A percentile compares a stretch with the other conserved stretches of the same genome.
phyloP scores from a whole-genome alignment of 2,797 vertebrate genomes.

The Parambassis ranga region DNA sequence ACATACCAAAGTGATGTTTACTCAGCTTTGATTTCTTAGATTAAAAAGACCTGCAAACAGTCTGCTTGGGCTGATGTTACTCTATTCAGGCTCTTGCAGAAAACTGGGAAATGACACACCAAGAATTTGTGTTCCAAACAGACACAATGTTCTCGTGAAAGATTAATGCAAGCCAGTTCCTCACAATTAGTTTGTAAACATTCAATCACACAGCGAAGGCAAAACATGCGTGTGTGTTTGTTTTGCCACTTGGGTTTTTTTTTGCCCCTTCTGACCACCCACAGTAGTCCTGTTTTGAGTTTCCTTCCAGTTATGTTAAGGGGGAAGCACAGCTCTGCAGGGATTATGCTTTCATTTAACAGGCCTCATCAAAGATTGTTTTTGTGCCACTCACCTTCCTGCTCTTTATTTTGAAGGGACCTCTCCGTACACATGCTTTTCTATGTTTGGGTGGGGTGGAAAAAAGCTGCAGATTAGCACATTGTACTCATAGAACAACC shows the following conservation, averaged over 20 bases:
- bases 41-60: constrained; percentile 66
- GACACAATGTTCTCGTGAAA: constrained; percentile 29
- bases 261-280: constrained; percentile 74
- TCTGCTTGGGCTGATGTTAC: constrained; percentile 48
- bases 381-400: constrained; percentile 46
- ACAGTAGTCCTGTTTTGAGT: constrained; percentile 60
- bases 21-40: constrained; percentile 77
- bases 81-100: constrained; percentile 43
- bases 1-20: constrained; percentile 76
- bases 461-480: constrained; percentile 25
- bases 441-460: constrained; percentile 33
- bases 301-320: constrained; percentile 37
- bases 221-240: constrained; percentile 50
- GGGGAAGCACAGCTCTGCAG: constrained; percentile 24
- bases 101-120: constrained; percentile 57
- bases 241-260: constrained; percentile 64
- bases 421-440: constrained; percentile 12
- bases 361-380: constrained; percentile 46
- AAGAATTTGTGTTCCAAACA: constrained; percentile 51
- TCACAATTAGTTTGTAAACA: constrained; percentile 74
- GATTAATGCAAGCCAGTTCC: constrained; percentile 49
- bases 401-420: constrained; percentile 39
- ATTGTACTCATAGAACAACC: too few species aligned
- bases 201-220: constrained; percentile 56
- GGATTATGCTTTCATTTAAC: constrained; percentile 46